Conservation (phyloP, 2,888 invertebrate species). For the Chrysodeixis includens region DNA sequence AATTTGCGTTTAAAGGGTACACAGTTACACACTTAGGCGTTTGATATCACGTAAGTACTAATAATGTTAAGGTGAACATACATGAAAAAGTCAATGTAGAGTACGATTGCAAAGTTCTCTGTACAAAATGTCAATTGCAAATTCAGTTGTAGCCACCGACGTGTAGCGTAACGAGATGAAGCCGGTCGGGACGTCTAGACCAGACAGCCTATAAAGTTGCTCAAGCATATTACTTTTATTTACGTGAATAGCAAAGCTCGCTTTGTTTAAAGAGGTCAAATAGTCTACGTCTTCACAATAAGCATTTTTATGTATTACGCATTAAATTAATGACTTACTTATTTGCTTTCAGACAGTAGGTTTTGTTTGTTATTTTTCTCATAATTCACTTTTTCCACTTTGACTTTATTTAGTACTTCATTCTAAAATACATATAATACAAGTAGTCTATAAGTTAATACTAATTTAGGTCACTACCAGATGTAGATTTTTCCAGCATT, state of each 20-base stretch:
- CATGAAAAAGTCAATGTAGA: neutral
- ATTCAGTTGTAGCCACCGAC: slow-evolving; percentile 59
- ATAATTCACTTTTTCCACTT: too few species aligned
- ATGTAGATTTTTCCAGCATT: too few species aligned
- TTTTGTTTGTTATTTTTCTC: too few species aligned
- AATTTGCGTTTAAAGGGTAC: too few species aligned
- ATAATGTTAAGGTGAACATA: too few species aligned
- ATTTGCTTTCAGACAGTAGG: neutral
- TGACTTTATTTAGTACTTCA: too few species aligned
- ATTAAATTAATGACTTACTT: neutral
- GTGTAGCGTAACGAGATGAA: slow-evolving; percentile 52
- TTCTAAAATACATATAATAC: too few species aligned
- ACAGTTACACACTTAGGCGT: too few species aligned
- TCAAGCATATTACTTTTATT: slow-evolving; percentile 64
- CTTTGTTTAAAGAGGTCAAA: slow-evolving; percentile 48
- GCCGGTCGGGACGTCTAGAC: slow-evolving; percentile 68
- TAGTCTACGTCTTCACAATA: slow-evolving; percentile 44
- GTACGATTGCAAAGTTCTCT: slow-evolving; percentile 26
- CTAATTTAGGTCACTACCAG: too few species aligned
- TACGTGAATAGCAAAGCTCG: slow-evolving; percentile 56
- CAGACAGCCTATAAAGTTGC: slow-evolving; percentile 70
- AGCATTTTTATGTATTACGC: neutral
- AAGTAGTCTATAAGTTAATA: too few species aligned
- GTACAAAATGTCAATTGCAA: slow-evolving; percentile 46
- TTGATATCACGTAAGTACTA: too few species aligned